Evolutionary conservation across 2,797 vertebrate species (phyloP).

Genomic region (Myotis pilosus): DNA sequence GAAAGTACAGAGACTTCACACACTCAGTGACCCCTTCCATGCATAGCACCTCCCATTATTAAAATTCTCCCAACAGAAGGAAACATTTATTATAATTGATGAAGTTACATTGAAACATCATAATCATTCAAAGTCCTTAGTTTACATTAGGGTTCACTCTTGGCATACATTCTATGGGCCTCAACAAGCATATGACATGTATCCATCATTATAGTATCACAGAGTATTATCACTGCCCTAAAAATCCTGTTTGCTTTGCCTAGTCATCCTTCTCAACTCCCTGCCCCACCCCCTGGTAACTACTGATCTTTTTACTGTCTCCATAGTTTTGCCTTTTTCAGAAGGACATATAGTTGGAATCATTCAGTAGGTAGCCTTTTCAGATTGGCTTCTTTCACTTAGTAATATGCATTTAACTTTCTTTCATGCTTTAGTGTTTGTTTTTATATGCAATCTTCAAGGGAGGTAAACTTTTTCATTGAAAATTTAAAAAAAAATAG

Average conservation of each 20-base stretch:
- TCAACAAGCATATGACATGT: neutral
- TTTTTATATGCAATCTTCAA: neutral
- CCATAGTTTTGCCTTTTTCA: neutral
- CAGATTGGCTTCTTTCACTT: neutral
- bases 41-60: neutral
- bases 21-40: neutral
- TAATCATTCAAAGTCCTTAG: neutral
- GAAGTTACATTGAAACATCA: neutral
- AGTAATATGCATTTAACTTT: neutral
- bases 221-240: neutral
- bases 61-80: neutral
- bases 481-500: neutral
- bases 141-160: neutral
- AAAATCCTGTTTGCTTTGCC: neutral
- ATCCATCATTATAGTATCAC: neutral
- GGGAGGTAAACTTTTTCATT: neutral
- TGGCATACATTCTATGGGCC: neutral
- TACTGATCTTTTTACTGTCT: neutral
- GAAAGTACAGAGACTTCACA: neutral
- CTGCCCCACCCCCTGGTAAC: neutral
- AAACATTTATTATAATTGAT: neutral
- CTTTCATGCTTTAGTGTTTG: neutral
- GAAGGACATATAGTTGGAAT: neutral
- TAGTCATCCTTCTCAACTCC: neutral
- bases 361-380: neutral